A percentile compares a stretch with the other conserved stretches of the same genome.
These are phyloP conservation scores for Machimus atricapillus DNA, from an alignment of 2,888 invertebrate species.

Conservation along the genomic window DNA sequence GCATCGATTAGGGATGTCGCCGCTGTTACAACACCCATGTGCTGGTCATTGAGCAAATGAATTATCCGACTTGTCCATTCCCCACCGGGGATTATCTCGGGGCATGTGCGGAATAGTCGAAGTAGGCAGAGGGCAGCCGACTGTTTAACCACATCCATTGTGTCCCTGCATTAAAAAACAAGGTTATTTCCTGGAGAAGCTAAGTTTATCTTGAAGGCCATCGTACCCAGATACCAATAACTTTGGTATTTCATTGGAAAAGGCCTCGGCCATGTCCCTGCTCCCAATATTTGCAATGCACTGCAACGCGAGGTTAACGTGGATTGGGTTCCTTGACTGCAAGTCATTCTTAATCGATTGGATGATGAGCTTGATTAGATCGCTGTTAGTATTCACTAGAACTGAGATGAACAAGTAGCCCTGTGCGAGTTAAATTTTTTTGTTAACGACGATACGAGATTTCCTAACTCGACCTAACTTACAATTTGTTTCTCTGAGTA, in stretches of 20 bases:
- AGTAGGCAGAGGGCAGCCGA: conserved; percentile 97
- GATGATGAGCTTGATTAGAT: conserved; percentile 97
- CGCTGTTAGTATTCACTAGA: conserved; percentile 97
- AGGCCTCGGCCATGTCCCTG: conserved; percentile 99
- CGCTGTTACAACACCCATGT: conserved; percentile 99
- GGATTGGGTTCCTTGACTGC: conserved; percentile 94
- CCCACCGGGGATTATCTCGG: conserved; percentile 94
- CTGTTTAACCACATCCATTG: conserved; percentile 99
- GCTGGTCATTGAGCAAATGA: conserved; percentile 97
- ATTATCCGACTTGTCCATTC: conserved; percentile 99
- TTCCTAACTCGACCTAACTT: conserved; percentile 52
- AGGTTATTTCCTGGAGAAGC: background rate
- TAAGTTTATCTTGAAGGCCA: conserved; percentile 12
- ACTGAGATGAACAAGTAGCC: conserved; percentile 99
- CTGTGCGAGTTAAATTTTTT: conserved; percentile 64
- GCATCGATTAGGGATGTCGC: conserved; percentile 98
- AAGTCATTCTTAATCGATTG: conserved; percentile 99
- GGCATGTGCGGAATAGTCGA: conserved; percentile 91
- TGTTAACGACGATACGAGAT: background rate
- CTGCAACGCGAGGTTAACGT: conserved; percentile 97
- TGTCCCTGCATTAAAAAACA: conserved; percentile 72
- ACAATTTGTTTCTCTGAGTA: conserved; percentile 99
- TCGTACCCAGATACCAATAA: conserved; percentile 91
- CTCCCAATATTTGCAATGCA: conserved; percentile 99
- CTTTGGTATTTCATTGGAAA: conserved; percentile 97